Evolutionary conservation across 23 tunicate genomes (phyloP).

Genomic region (Botrylloides violaceus): DNA sequence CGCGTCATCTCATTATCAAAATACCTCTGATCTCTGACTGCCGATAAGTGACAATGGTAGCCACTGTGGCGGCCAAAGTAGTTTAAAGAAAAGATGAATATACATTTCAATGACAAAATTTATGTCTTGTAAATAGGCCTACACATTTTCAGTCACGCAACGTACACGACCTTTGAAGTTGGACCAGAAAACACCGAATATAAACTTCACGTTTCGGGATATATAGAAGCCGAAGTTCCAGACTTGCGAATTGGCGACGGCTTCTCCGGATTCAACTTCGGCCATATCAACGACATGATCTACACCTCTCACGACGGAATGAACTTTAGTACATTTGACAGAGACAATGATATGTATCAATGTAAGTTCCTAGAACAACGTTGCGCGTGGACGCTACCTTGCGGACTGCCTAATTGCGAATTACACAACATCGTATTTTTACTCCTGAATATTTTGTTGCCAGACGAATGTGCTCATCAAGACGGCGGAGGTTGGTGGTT

Average conservation of each 20-base stretch:
- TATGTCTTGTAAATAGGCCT: background rate
- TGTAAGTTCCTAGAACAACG: slow-evolving; percentile 11
- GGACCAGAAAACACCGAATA: slow-evolving; percentile 30
- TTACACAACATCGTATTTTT: too few relatives aligned
- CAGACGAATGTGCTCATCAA: slow-evolving; percentile 54
- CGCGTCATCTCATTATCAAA: too few relatives aligned
- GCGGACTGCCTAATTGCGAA: too few relatives aligned
- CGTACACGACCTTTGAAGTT: slow-evolving; percentile 39
- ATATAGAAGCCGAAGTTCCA: slow-evolving; percentile 13
- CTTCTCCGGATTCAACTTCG: slow-evolving; percentile 42
- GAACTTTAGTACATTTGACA: slow-evolving; percentile 41
- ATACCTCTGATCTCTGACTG: too few relatives aligned
- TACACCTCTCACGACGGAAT: slow-evolving; percentile 44
- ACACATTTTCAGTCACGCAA: slow-evolving; percentile 32
- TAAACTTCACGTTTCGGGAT: slow-evolving; percentile 27
- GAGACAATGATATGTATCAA: slow-evolving; percentile 38
- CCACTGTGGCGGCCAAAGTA: too few relatives aligned
- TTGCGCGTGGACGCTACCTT: too few relatives aligned
- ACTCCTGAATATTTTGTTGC: too few relatives aligned
- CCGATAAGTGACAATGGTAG: too few relatives aligned
- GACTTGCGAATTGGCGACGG: slow-evolving; percentile 41
- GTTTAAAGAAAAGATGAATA: too few relatives aligned
- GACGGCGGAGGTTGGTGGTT: slow-evolving; percentile 87
- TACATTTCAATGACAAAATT: too few relatives aligned
- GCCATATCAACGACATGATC: slow-evolving; percentile 18